Conservation (phyloP, 2,797 vertebrate species). For the Hafferia zeledoni region DNA sequence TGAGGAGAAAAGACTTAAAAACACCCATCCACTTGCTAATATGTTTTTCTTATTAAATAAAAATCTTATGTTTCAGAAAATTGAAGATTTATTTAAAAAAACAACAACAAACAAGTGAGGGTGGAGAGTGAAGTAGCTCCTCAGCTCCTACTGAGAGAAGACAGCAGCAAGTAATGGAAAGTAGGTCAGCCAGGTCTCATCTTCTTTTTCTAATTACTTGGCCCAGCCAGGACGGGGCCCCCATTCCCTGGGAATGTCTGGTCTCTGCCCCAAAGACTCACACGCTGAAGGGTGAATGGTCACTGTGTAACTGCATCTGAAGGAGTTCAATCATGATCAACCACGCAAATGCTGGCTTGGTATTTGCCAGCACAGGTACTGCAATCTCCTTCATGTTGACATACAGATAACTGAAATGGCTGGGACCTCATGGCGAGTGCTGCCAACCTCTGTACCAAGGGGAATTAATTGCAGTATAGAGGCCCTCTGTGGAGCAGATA, state of each 20-base stretch:
- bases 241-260: rapidly evolving
- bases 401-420: background rate
- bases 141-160: background rate
- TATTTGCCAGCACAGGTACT: background rate
- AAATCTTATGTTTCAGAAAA: background rate
- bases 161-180: background rate
- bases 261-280: background rate
- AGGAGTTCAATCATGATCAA: background rate
- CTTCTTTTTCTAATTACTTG: background rate
- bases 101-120: background rate
- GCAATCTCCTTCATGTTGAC: background rate
- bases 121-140: background rate
- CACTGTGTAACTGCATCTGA: background rate
- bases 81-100: background rate
- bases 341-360: background rate
- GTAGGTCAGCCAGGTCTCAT: background rate
- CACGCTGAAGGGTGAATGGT: background rate
- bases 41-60: background rate
- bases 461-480: background rate
- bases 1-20: background rate
- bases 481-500: background rate
- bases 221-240: background rate
- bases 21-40: background rate
- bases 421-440: rapidly evolving
- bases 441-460: background rate